Evolutionary conservation across 2,113 vertebrate species (phyloP).

Genomic region (Cariama cristata): DNA sequence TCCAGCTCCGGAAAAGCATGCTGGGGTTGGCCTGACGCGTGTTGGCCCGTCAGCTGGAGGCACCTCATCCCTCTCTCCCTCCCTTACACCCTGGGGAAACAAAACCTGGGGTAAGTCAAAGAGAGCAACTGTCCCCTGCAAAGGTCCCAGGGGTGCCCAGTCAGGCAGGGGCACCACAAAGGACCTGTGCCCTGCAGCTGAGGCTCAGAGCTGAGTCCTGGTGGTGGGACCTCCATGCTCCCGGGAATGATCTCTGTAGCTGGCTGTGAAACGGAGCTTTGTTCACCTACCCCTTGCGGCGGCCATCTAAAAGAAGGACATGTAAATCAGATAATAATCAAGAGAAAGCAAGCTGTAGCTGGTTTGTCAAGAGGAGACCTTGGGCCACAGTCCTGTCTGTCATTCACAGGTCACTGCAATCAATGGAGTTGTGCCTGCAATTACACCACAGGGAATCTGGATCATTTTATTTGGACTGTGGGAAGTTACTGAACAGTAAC

Average conservation of each 20-base stretch:
- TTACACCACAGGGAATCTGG: not conserved
- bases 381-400: not conserved
- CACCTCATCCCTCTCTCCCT: not conserved
- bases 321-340: not conserved
- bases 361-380: slow-evolving; percentile 23
- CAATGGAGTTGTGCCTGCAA: slow-evolving; percentile 4
- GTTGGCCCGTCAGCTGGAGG: not conserved
- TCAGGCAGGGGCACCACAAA: fast-evolving
- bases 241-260: not conserved
- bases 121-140: not conserved
- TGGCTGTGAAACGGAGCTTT: not conserved
- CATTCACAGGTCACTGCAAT: slow-evolving; percentile 54
- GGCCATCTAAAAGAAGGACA: not conserved
- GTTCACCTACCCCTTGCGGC: not conserved
- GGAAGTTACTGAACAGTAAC: slow-evolving; percentile 2
- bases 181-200: not conserved
- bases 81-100: not conserved
- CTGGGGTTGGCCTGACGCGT: not conserved
- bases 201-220: not conserved
- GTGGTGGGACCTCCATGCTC: fast-evolving
- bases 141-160: not conserved
- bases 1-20: not conserved
- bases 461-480: not conserved
- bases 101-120: not conserved
- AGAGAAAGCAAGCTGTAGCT: slow-evolving; percentile 1